These are phyloP conservation scores for Meandrusa payeni DNA, from an alignment of 2,888 invertebrate genomes.

Conservation along the genomic window DNA sequence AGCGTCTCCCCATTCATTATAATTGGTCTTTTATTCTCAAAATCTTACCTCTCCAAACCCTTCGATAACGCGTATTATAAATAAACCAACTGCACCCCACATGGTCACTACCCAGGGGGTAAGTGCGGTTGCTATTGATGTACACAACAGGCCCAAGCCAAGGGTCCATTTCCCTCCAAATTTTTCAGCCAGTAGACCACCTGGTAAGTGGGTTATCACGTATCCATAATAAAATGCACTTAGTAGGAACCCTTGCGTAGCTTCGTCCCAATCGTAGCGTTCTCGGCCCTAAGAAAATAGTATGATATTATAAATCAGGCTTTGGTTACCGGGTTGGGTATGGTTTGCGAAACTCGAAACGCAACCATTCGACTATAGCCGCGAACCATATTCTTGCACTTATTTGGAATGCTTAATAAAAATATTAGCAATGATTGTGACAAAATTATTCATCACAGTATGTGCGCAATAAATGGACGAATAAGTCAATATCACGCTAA, in stretches of 20 bases:
- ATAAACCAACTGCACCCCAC: conserved; percentile 77
- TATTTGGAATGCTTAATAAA: too few relatives aligned
- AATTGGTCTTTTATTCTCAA: too few relatives aligned
- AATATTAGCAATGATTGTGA: too few relatives aligned
- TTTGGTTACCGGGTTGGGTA: too few relatives aligned
- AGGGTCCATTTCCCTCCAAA: conserved; percentile 93
- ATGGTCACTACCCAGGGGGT: conserved; percentile 86
- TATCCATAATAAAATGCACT: conserved; percentile 93
- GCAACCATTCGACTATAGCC: too few relatives aligned
- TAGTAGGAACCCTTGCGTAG: conserved; percentile 86
- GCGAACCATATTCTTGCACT: too few relatives aligned
- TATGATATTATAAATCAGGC: too few relatives aligned
- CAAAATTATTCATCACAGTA: too few relatives aligned
- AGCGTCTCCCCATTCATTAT: too few relatives aligned
- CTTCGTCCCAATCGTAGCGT: conserved; percentile 84
- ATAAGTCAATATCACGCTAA: too few relatives aligned
- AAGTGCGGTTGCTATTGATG: conserved; percentile 88
- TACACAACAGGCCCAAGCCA: conserved; percentile 87
- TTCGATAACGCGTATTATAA: conserved; percentile 75
- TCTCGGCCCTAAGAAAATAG: conserved; percentile 51
- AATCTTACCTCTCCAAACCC: conserved; percentile 83
- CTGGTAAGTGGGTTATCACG: conserved; percentile 90
- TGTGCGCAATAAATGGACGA: too few relatives aligned
- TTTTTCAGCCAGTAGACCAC: conserved; percentile 88
- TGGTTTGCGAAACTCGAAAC: too few relatives aligned